Conservation (phyloP, 2,113 vertebrate species). For the Rhynchopsitta pachyrhyncha region DNA sequence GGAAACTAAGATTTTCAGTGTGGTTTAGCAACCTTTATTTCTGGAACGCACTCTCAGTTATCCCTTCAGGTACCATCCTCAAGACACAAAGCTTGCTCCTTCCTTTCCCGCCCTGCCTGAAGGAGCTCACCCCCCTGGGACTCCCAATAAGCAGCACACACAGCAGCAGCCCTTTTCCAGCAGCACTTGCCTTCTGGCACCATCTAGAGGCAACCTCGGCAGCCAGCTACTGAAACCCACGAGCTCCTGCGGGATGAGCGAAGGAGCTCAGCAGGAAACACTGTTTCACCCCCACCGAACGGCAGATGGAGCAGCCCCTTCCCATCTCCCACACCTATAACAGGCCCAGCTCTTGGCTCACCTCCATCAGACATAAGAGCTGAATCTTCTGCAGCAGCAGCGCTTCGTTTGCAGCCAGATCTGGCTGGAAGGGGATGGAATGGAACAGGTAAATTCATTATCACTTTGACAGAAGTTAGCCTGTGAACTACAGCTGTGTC, state of each 20-base stretch:
- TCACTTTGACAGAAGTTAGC: neutral
- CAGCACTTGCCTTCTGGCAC: neutral
- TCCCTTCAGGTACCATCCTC: neutral
- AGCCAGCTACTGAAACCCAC: accelerated
- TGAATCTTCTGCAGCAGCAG: conserved; percentile 97
- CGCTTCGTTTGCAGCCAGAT: conserved; percentile 89
- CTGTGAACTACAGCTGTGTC: neutral
- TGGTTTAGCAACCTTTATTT: neutral
- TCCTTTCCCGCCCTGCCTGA: neutral
- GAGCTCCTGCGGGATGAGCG: accelerated
- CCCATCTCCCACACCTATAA: neutral
- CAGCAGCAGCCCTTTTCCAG: neutral
- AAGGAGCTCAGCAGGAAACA: neutral
- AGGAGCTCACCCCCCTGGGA: too few species aligned
- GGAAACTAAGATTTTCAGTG: neutral
- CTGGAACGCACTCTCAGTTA: too few species aligned
- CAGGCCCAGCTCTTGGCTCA: conserved; percentile 37
- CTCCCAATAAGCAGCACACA: neutral
- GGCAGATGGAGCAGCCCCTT: neutral
- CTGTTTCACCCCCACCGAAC: neutral
- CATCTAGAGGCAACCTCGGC: neutral
- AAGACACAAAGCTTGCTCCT: neutral
- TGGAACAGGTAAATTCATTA: neutral
- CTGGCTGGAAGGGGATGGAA: conserved; percentile 78
- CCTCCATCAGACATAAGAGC: conserved; percentile 97